These are phyloP conservation scores for Brachyopa scutellaris DNA, from an alignment of 2,888 invertebrate genomes.

Conservation along the genomic window DNA sequence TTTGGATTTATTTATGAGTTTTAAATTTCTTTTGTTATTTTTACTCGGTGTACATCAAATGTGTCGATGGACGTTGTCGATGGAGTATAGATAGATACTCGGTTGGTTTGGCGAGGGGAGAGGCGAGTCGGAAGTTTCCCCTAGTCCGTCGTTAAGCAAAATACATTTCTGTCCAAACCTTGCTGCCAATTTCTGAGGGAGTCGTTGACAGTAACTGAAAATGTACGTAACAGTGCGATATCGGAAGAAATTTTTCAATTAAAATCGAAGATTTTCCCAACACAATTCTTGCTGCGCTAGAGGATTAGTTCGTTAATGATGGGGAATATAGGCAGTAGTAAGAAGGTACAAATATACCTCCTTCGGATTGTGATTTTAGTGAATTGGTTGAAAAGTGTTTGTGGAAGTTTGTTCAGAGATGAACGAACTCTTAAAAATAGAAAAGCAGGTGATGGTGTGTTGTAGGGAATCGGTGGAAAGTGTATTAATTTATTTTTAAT, in stretches of 20 bases:
- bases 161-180: slow-evolving; percentile 48
- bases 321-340: slow-evolving; percentile 52
- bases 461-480: too few species aligned
- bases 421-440: too few species aligned
- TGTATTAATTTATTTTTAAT: too few species aligned
- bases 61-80: slow-evolving; percentile 56
- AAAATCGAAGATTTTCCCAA: slow-evolving; percentile 1
- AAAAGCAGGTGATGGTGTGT: too few species aligned
- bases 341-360: slow-evolving; percentile 31
- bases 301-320: slow-evolving; percentile 20
- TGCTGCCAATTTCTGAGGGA: slow-evolving; percentile 46
- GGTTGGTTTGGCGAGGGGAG: slow-evolving; percentile 1
- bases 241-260: slow-evolving; percentile 26
- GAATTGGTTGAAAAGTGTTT: background rate
- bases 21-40: slow-evolving; percentile 66
- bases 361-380: background rate
- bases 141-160: slow-evolving; percentile 44
- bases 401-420: too few species aligned
- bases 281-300: background rate
- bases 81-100: slow-evolving; percentile 31
- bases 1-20: slow-evolving; percentile 64
- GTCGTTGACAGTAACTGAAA: slow-evolving; percentile 56
- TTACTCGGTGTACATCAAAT: slow-evolving; percentile 55
- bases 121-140: slow-evolving; percentile 45
- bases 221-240: slow-evolving; percentile 50